Evolutionary conservation across 92 coral and sea anemone species (phyloP).

Genomic region (Heteractis magnifica): DNA sequence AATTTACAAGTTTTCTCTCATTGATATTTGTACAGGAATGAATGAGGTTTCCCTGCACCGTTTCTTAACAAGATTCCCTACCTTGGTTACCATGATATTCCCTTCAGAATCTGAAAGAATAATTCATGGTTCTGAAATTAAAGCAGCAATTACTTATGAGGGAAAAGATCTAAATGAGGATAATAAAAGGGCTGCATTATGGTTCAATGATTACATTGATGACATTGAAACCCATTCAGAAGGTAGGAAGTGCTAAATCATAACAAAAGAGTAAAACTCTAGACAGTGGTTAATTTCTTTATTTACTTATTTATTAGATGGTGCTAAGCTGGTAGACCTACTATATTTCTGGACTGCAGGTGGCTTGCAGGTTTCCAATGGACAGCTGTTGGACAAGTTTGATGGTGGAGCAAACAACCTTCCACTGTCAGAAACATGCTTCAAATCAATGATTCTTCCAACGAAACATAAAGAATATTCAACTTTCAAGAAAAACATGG

Average conservation of each 20-base stretch:
- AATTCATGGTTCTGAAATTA: constrained; percentile 14
- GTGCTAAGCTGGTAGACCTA: constrained; percentile 7
- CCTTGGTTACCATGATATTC: constrained; percentile 26
- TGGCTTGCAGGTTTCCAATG: neutral
- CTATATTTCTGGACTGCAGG: constrained; percentile 21
- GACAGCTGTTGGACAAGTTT: constrained; percentile 18
- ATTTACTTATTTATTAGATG: constrained; percentile 7
- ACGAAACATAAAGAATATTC: constrained; percentile 34
- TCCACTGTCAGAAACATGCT: constrained; percentile 63
- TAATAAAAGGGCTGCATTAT: constrained; percentile 10
- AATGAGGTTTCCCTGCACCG: constrained; percentile 36
- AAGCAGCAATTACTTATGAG: constrained; percentile 9
- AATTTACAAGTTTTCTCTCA: neutral
- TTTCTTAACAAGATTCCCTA: constrained; percentile 34
- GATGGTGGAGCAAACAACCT: constrained; percentile 36
- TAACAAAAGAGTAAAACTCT: neutral
- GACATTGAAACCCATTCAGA: constrained; percentile 23
- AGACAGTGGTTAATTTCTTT: neutral
- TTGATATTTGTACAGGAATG: constrained; percentile 38
- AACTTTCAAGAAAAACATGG: constrained; percentile 51
- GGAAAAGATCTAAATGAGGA: constrained; percentile 17
- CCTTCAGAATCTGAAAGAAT: constrained; percentile 31
- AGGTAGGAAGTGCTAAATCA: constrained; percentile 12
- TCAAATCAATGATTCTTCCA: constrained; percentile 46
- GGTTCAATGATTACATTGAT: constrained; percentile 18